Conservation (phyloP, 1,140 invertebrate genomes). For the Drosophila santomea region DNA sequence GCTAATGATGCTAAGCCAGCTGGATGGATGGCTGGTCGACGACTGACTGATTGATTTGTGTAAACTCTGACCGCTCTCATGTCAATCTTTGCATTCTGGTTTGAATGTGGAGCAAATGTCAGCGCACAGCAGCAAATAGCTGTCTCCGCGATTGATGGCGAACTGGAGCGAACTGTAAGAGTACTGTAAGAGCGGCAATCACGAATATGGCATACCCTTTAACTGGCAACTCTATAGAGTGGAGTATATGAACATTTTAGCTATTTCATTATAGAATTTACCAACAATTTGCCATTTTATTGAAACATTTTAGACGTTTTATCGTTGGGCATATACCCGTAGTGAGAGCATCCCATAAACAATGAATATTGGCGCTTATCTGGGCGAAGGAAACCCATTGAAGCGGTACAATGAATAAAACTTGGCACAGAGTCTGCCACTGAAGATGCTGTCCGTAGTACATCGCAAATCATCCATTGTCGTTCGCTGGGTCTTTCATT, state of each 20-base stretch:
- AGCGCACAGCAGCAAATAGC: constrained; percentile 28
- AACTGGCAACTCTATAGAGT: background rate
- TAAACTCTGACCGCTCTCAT: constrained; percentile 71
- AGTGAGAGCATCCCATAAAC: constrained; percentile 9
- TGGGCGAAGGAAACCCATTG: constrained; percentile 27
- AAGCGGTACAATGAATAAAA: constrained; percentile 47
- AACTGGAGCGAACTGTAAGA: constrained; percentile 28
- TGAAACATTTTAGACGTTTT: background rate
- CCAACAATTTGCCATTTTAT: background rate
- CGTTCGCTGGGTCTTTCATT: constrained; percentile 1
- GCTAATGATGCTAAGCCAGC: constrained; percentile 62
- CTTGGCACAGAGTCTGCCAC: constrained; percentile 43
- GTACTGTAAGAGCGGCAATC: background rate
- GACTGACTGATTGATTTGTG: constrained; percentile 71
- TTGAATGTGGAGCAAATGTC: constrained; percentile 51
- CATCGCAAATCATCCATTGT: constrained; percentile 17
- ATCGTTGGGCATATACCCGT: background rate
- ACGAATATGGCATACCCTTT: constrained; percentile 6
- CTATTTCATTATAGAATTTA: background rate
- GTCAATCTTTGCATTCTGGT: constrained; percentile 24
- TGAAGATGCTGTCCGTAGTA: constrained; percentile 26
- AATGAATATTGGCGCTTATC: constrained; percentile 54
- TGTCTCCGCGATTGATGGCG: constrained; percentile 16
- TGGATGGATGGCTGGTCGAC: background rate
- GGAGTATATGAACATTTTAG: no score